Percentiles rank a stretch among this genome's conserved stretches.
phyloP scores from a whole-genome alignment of 2,888 invertebrate species.

The Herminia tarsipennalis region DNA sequence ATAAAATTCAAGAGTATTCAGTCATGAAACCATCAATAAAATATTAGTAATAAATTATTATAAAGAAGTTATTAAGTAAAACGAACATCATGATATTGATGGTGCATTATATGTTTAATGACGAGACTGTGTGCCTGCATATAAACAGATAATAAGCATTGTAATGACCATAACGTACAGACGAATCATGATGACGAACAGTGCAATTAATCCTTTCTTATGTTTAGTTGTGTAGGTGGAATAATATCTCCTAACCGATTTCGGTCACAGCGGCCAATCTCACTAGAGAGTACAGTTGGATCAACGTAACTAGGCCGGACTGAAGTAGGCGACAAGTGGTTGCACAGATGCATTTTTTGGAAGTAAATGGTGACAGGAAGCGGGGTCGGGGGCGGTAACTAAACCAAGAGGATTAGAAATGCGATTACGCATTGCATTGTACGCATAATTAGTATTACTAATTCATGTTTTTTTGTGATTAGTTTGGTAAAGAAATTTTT shows the following conservation, averaged over 20 bases:
- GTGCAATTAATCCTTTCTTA: slow-evolving; percentile 4
- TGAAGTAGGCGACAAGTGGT: too few species aligned
- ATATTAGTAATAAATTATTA: slow-evolving; percentile 14
- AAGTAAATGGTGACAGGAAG: too few species aligned
- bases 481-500: too few species aligned
- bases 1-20: not conserved
- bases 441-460: too few species aligned
- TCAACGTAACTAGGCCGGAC: too few species aligned
- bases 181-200: slow-evolving; percentile 6
- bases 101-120: slow-evolving; percentile 14
- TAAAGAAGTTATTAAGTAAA: slow-evolving; percentile 15
- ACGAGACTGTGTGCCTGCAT: slow-evolving; percentile 16
- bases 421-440: too few species aligned
- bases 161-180: slow-evolving; percentile 3
- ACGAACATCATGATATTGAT: slow-evolving; percentile 11
- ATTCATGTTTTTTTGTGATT: too few species aligned
- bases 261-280: too few species aligned
- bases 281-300: too few species aligned
- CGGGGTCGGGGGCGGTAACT: too few species aligned
- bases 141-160: slow-evolving; percentile 16
- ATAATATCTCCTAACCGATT: not conserved
- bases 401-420: too few species aligned
- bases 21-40: slow-evolving; percentile 12
- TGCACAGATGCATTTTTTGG: too few species aligned
- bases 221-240: not conserved